A percentile compares a stretch with the other conserved stretches of the same genome.
Evolutionary conservation across 2,797 vertebrate genomes (phyloP).

Genomic region (Basileuterus tristriatus): DNA sequence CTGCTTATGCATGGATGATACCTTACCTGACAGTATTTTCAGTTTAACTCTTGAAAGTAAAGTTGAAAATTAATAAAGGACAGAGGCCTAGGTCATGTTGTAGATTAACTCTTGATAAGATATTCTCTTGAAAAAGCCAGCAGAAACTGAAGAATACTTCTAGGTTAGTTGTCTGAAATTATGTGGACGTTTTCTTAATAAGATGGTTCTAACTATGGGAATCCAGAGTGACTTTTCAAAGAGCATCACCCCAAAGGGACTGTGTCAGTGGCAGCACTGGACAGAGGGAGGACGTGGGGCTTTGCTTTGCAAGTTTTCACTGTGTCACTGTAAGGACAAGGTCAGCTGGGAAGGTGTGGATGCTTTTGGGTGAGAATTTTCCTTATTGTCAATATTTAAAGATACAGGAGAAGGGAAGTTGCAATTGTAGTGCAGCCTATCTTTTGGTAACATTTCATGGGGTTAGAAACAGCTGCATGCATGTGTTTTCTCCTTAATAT

Average conservation of each 20-base stretch:
- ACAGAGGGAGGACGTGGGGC: neutral
- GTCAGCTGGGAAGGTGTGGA: neutral
- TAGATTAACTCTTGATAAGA: neutral
- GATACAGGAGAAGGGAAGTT: neutral
- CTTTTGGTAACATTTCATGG: neutral
- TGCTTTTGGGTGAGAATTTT: neutral
- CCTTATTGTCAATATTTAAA: neutral
- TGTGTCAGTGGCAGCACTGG: neutral
- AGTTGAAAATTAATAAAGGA: neutral
- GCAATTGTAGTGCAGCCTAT: neutral
- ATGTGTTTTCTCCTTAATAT: neutral
- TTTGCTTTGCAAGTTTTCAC: neutral
- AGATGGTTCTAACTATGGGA: neutral
- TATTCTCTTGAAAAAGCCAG: neutral
- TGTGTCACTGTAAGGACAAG: neutral
- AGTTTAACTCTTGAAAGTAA: neutral
- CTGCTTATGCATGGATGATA: neutral
- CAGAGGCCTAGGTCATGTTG: neutral
- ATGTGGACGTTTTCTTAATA: neutral
- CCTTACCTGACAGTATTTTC: neutral
- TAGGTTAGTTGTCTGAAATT: neutral
- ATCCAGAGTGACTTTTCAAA: neutral
- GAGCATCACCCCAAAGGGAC: neutral
- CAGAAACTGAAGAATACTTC: neutral
- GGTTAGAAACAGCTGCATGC: neutral